Conservation (phyloP, 2,888 invertebrate species). For the Aromia moschata region DNA sequence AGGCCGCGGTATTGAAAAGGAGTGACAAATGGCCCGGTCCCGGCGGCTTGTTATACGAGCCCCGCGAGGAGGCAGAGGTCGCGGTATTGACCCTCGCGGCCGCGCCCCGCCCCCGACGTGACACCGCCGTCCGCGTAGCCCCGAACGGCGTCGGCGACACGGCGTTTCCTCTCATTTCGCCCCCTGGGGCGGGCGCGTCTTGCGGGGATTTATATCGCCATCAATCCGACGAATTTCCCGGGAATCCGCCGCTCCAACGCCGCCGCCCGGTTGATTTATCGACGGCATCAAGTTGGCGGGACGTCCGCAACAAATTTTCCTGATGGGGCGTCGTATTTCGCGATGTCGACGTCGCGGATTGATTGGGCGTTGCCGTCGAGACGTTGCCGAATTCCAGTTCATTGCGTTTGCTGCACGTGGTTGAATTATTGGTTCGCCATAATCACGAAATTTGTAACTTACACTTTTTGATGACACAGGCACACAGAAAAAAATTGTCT, state of each 20-base stretch:
- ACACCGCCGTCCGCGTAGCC: constrained; percentile 10
- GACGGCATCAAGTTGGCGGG: not conserved
- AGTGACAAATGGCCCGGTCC: constrained; percentile 26
- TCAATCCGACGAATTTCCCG: constrained; percentile 11
- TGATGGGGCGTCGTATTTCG: not conserved
- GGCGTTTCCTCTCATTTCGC: constrained; percentile 1
- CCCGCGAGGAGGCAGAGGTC: constrained; percentile 16
- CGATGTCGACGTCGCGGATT: too few relatives aligned
- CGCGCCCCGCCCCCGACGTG: constrained; percentile 19
- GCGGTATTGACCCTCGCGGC: constrained; percentile 21
- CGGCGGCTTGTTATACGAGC: constrained; percentile 22
- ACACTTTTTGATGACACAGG: too few relatives aligned
- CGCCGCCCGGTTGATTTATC: not conserved
- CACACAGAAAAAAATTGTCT: too few relatives aligned
- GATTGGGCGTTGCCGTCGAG: too few relatives aligned
- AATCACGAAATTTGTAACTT: too few relatives aligned
- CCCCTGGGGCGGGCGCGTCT: too few relatives aligned
- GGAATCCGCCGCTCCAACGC: not conserved
- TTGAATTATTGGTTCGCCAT: too few relatives aligned
- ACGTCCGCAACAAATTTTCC: not conserved
- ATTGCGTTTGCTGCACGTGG: too few relatives aligned
- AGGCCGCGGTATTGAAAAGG: constrained; percentile 20
- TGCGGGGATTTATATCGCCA: constrained; percentile 18
- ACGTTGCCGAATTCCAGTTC: too few relatives aligned
- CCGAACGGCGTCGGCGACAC: constrained; percentile 3